Conservation (phyloP, 2,113 vertebrate genomes). For the Entelurus aequoreus region DNA sequence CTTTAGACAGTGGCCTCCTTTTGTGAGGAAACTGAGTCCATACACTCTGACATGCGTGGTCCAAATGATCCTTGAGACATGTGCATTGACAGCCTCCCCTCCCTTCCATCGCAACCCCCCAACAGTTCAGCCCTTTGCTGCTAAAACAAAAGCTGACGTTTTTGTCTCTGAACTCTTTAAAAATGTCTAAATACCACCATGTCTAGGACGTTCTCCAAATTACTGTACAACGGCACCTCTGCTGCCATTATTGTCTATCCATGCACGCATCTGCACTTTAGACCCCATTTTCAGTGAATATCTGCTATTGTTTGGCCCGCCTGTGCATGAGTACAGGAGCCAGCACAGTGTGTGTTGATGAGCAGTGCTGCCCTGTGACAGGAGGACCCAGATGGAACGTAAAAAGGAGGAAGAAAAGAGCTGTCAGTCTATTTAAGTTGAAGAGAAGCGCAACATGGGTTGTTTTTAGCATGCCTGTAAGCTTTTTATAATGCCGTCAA, state of each 20-base stretch:
- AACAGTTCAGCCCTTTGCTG: constrained; percentile 2
- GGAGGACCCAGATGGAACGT: neutral
- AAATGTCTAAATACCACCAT: constrained; percentile 32
- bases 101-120: neutral
- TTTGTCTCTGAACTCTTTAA: constrained; percentile 25
- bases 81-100: neutral
- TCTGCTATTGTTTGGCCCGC: constrained; percentile 34
- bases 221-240: constrained; percentile 39
- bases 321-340: constrained; percentile 1
- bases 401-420: constrained; percentile 2
- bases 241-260: constrained; percentile 41
- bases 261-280: constrained; percentile 43
- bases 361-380: neutral
- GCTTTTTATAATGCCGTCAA: constrained; percentile 31
- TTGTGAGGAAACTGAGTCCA: constrained; percentile 10
- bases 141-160: constrained; percentile 17
- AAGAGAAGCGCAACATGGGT: neutral
- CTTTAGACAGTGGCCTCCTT: constrained; percentile 1
- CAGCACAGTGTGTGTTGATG: constrained; percentile 14
- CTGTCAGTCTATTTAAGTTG: constrained; percentile 6
- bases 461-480: constrained; percentile 39
- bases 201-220: constrained; percentile 53
- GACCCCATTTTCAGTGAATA: constrained; percentile 27
- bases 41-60: neutral
- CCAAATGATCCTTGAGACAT: constrained; percentile 12